Evolutionary conservation across 2,797 vertebrate species (phyloP), one percentile per base, ranked within the genome.

Genomic region (Coluber constrictor): DNA sequence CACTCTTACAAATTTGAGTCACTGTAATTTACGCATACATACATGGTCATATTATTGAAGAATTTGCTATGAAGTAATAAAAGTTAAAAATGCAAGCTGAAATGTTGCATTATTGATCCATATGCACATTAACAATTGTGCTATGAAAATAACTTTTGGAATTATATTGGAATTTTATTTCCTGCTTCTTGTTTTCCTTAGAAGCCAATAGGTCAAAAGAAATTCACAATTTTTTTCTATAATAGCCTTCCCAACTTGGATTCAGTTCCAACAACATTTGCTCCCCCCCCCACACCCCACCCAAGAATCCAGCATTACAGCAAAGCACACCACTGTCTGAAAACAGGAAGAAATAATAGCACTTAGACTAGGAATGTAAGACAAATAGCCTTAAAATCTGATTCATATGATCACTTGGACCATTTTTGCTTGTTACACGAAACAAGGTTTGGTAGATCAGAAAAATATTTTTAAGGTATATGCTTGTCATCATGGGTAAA

Each of bases 1-100:
- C 87, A 94, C 3, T 89, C 29, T 90, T 92, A 91, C 90, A 79
- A 86, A 92, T 3, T 29, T 61, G 20, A 15, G 93, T 90, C 91
- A 91, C 32, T 70, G 11, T 47, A 18, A 13, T 94, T 93, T 60
- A 89, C 25, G 61, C 89, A 93, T 51, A 90, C n/a, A 57, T 43
- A 37, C 16, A 74, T 8, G 32, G n/a, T 74, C n/a, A 74, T 2
- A 90, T 9, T 55, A 86, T 55, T 0, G 51, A 54, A 54, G 51
- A 54, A 54, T 54, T 54, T 0, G n/a, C n/a, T 74, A 37, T 32
- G n/a, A 70, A 91, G 3, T 87, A 94, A 79, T 59, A 54, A 79
- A 94, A 91, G 87, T 37, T 70, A 32, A 57, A 74, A 57, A 20
- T 43, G n/a, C 13, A 70, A 8, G 25, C 25, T 70, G 54, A 57